Evolutionary conservation across 2,888 invertebrate species (phyloP).

Genomic region (Polydrusus tereticollis): DNA sequence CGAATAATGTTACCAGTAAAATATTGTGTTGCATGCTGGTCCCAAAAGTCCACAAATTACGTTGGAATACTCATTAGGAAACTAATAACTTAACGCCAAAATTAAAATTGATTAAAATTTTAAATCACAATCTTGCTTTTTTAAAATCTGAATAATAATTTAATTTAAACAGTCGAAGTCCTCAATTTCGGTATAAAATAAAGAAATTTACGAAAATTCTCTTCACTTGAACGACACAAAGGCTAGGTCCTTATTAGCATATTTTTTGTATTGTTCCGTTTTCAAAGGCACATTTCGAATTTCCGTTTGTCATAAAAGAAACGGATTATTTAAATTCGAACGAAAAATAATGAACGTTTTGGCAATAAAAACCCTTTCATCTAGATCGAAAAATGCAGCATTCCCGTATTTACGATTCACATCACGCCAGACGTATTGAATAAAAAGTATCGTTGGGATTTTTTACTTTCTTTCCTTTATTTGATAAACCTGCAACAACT

Average conservation of each 20-base stretch:
- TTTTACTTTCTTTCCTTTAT: slow-evolving; percentile 3
- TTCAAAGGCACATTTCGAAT: slow-evolving; percentile 51
- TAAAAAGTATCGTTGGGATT: slow-evolving; percentile 46
- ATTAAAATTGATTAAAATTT: slow-evolving; percentile 37
- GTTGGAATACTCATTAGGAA: not conserved
- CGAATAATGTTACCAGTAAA: too few relatives aligned
- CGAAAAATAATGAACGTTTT: slow-evolving; percentile 64
- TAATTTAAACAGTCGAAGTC: slow-evolving; percentile 35
- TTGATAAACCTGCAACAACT: not conserved
- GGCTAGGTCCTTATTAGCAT: slow-evolving; percentile 44
- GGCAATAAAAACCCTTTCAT: slow-evolving; percentile 60
- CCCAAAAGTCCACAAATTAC: not conserved
- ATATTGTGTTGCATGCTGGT: not conserved
- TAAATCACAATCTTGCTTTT: slow-evolving; percentile 29
- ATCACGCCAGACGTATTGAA: slow-evolving; percentile 61
- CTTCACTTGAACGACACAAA: slow-evolving; percentile 34
- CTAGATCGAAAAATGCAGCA: slow-evolving; percentile 60
- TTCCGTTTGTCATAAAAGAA: slow-evolving; percentile 61
- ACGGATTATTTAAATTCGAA: slow-evolving; percentile 65
- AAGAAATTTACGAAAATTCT: slow-evolving; percentile 37
- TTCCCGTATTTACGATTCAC: slow-evolving; percentile 60
- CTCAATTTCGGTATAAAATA: slow-evolving; percentile 31
- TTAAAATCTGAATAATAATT: slow-evolving; percentile 42
- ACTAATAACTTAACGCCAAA: slow-evolving; percentile 18
- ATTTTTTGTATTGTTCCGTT: slow-evolving; percentile 43